A percentile compares a stretch with the other conserved stretches of the same genome.
phyloP scores from a whole-genome alignment of 2,888 invertebrate genomes.

The Diabrotica balteata region DNA sequence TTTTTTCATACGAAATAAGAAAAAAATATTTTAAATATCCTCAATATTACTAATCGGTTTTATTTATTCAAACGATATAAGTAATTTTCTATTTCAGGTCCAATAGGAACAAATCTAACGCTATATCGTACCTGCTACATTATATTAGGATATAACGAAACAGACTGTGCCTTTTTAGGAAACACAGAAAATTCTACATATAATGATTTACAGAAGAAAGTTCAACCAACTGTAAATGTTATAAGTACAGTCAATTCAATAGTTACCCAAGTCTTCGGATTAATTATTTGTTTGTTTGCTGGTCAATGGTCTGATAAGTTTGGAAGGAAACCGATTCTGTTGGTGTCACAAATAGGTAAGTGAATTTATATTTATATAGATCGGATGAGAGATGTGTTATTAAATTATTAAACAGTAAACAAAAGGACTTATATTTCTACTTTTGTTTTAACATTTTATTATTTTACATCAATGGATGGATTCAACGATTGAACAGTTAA shows the following conservation, averaged over 20 bases:
- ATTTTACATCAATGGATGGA: no score
- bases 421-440: no score
- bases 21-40: no score
- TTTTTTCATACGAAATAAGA: no score
- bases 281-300: slow-evolving; percentile 73
- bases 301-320: slow-evolving; percentile 85
- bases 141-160: slow-evolving; percentile 64
- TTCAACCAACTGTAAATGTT: slow-evolving; percentile 72
- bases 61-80: no score
- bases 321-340: slow-evolving; percentile 75
- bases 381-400: no score
- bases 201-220: slow-evolving; percentile 61
- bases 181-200: slow-evolving; percentile 65
- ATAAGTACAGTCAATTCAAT: slow-evolving; percentile 70
- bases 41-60: no score
- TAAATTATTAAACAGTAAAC: no score
- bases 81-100: slow-evolving; percentile 9
- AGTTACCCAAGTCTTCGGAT: slow-evolving; percentile 72
- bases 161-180: slow-evolving; percentile 68
- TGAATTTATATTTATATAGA: no score
- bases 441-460: no score
- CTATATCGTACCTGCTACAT: slow-evolving; percentile 74
- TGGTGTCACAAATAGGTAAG: slow-evolving; percentile 63
- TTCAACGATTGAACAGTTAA: no score
- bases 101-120: slow-evolving; percentile 64